phyloP scores from a whole-genome alignment of 2,113 vertebrate genomes.

The Aviceda subcristata region DNA sequence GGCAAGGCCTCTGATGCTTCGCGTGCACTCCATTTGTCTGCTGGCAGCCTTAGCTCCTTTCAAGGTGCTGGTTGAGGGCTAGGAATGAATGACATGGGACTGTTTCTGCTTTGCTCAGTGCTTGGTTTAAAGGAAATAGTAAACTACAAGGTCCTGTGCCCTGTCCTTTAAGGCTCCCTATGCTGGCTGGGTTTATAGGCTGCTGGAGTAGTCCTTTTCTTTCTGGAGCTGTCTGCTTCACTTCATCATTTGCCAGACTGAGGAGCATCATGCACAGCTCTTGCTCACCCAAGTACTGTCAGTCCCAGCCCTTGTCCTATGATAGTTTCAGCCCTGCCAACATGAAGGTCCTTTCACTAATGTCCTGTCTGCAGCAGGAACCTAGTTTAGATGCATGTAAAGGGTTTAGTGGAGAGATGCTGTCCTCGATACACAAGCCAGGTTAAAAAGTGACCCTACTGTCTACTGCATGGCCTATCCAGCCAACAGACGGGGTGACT shows the following conservation, averaged over 20 bases:
- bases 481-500: background rate
- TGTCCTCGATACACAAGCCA: accelerated
- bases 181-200: background rate
- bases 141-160: background rate
- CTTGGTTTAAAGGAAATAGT: background rate
- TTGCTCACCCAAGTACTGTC: background rate
- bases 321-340: background rate
- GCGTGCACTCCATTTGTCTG: accelerated
- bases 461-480: background rate
- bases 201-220: accelerated
- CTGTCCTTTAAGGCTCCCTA: accelerated
- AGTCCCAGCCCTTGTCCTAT: background rate
- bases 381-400: background rate
- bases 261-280: background rate
- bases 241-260: background rate
- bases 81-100: too few species aligned
- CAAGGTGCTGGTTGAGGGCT: background rate
- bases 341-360: background rate
- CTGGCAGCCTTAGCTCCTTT: accelerated
- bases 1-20: background rate
- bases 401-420: background rate
- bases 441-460: background rate
- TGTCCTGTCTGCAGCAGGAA: background rate
- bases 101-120: background rate
- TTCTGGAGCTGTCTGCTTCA: background rate